Percentiles rank a stretch among this genome's conserved stretches.
Evolutionary conservation across 1,140 invertebrate species (phyloP).

Genomic region (Lasioglossum albipes): DNA sequence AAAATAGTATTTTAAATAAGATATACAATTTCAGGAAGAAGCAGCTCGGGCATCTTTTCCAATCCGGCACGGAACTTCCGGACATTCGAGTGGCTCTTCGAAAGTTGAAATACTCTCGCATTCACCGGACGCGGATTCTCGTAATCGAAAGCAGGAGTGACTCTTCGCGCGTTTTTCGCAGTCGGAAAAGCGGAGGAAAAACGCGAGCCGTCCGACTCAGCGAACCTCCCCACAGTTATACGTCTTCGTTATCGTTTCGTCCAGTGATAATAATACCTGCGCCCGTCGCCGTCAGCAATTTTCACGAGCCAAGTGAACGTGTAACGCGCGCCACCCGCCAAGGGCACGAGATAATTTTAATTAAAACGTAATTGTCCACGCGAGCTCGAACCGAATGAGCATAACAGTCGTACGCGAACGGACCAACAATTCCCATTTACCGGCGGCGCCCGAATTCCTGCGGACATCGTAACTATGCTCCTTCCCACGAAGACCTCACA

Average conservation of each 20-base stretch:
- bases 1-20: too few species aligned
- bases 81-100: too few species aligned
- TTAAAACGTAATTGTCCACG: constrained; percentile 34
- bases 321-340: background rate
- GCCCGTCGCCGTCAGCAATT: background rate
- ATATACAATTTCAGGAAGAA: too few species aligned
- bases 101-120: too few species aligned
- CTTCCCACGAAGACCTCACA: background rate
- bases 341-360: constrained; percentile 31
- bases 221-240: background rate
- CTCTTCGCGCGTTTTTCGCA: too few species aligned
- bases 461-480: background rate
- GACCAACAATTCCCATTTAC: constrained; percentile 32
- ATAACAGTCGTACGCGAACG: background rate
- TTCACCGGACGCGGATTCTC: too few species aligned
- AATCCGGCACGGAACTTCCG: too few species aligned
- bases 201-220: too few species aligned
- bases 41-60: too few species aligned
- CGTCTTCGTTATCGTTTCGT: background rate
- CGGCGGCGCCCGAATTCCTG: background rate
- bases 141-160: too few species aligned
- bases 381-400: background rate
- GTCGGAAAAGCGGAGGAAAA: too few species aligned
- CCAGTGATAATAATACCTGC: background rate
- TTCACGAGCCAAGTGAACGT: background rate